phyloP scores from a whole-genome alignment of 2,113 vertebrate species.

The Pelvicachromis taeniatus region DNA sequence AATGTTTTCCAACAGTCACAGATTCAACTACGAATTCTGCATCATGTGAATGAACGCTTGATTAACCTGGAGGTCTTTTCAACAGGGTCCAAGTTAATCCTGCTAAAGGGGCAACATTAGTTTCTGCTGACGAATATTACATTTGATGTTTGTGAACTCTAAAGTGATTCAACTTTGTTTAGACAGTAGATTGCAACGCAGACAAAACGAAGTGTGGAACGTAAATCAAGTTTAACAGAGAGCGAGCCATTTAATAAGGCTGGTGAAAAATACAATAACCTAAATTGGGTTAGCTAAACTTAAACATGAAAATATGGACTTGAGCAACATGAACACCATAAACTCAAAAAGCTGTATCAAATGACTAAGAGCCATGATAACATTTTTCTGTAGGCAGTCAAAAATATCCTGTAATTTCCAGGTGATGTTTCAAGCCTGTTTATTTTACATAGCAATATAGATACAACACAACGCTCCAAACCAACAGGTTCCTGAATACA shows the following conservation, averaged over 20 bases:
- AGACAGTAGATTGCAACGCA: no score
- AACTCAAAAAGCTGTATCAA: no score
- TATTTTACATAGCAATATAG: neutral
- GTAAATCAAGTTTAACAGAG: no score
- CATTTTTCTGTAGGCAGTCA: no score
- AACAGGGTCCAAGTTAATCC: fast-evolving
- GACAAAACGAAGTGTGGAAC: no score
- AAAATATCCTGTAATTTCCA: no score
- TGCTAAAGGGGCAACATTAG: neutral
- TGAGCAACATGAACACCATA: no score
- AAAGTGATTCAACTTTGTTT: fast-evolving
- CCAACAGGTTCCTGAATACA: neutral
- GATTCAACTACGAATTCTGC: neutral
- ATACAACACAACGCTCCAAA: neutral
- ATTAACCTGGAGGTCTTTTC: neutral
- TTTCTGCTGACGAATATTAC: neutral
- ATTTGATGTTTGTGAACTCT: fast-evolving
- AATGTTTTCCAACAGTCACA: neutral
- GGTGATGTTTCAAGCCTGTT: neutral
- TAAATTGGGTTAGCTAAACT: no score
- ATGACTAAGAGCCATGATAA: no score
- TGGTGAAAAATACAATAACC: no score
- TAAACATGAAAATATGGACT: no score
- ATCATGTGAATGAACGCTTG: neutral
- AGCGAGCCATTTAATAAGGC: no score